Base-by-base conservation (phyloP, 2,888 invertebrate genomes). In the Lithophane semibrunnea region DNA sequence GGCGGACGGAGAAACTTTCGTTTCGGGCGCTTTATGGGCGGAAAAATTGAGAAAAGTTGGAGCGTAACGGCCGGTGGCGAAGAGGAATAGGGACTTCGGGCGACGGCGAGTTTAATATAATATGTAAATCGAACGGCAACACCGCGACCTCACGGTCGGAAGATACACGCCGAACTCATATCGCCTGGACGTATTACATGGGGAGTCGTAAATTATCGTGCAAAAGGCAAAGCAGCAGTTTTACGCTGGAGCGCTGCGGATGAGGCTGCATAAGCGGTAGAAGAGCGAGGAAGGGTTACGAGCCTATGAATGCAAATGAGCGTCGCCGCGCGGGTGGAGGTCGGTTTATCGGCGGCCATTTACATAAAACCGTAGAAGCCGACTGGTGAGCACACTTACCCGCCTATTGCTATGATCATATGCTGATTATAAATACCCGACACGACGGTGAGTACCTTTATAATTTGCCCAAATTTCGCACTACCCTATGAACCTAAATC, bases 271-370 rank as follows among this genome's bases (percentile, higher is more conserved):
- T 91, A 91, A 92, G 93, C 93, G 91, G 90, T 92, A 91, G 93
- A 93, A 92, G 92, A 92, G 91, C 94, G 93, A 93, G 94, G 94
- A 95, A 95, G 96, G 96, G 96, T 96, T 96, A 95, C 94, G 94
- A 95, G 96, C 95, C 96, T 95, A 96, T 96, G 96, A 96, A 96
- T 96, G 96, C 96, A 96, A 96, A 96, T 96, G 96, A 96, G 95
- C 93, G 92, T 90, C 92, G 90, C 92, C 91, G 92, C 93, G 92
- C 93, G 92, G 92, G 91, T 91, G 92, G 92, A 92, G 94, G 92
- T 92, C 94, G 94, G 94, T 95, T 95, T 96, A 96, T 96, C 94
- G 96, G 92, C 88, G 88, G 92, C 88, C 93, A 96, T 96, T 96
- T 96, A 95, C 95, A 96, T 96, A 96, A 95, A 95, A 92, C 94